Evolutionary conservation across 2,113 vertebrate genomes (phyloP).

Genomic region (Sylvilagus bachmani): DNA sequence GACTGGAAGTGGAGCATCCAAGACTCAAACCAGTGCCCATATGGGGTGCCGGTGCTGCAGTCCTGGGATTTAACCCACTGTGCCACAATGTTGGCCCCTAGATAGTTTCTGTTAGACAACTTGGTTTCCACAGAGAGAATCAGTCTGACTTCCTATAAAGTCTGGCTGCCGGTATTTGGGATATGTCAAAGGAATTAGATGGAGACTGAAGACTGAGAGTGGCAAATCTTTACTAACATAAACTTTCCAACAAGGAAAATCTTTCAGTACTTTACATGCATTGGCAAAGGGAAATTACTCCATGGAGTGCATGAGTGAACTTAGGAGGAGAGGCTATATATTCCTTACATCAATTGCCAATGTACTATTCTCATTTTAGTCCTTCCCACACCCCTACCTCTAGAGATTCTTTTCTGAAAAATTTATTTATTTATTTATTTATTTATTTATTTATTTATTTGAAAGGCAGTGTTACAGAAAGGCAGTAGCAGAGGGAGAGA

Average conservation of each 20-base stretch:
- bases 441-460: no score
- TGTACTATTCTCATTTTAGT: not conserved
- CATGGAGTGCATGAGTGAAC: not conserved
- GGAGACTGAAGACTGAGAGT: not conserved
- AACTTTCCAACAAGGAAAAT: not conserved
- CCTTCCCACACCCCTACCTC: not conserved
- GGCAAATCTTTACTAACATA: not conserved
- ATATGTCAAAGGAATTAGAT: not conserved
- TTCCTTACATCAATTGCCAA: not conserved
- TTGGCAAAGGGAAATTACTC: constrained; percentile 21
- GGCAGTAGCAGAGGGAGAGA: no score
- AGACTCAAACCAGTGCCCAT: no score
- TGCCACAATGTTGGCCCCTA: no score
- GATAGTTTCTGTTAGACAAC: not conserved
- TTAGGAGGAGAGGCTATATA: not conserved
- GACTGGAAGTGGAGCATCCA: no score
- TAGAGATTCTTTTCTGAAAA: not conserved
- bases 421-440: no score
- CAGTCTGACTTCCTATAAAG: not conserved
- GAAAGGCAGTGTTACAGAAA: no score
- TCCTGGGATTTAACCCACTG: no score
- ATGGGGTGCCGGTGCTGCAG: no score
- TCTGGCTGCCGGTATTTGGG: not conserved
- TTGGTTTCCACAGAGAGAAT: constrained; percentile 12
- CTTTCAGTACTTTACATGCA: not conserved